phyloP scores from a whole-genome alignment of 2,113 vertebrate species.

The Suricata suricatta region DNA sequence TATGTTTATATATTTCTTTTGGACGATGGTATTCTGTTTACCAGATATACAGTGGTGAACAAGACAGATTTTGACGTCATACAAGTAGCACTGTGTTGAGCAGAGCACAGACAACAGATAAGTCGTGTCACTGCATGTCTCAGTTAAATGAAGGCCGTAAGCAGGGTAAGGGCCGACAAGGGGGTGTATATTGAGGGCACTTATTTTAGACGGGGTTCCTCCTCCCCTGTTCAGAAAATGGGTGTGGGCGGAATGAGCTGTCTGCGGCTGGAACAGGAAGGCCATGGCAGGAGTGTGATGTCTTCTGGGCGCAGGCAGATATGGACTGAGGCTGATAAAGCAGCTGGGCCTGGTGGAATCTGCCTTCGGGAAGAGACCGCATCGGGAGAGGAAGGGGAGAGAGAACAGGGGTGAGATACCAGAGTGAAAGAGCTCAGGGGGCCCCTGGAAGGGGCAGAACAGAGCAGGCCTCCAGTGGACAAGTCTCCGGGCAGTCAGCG shows the following conservation, averaged over 20 bases:
- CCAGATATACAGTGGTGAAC: not conserved
- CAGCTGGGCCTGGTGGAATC: not conserved
- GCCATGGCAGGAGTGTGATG: not conserved
- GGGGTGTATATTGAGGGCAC: not conserved
- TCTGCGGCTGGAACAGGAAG: not conserved
- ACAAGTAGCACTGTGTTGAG: not conserved
- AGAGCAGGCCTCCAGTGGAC: not conserved
- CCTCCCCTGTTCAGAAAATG: not conserved
- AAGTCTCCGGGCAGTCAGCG: not conserved
- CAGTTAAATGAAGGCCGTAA: not conserved
- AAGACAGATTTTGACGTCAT: not conserved
- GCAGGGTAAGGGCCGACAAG: not conserved
- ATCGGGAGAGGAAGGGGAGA: not conserved
- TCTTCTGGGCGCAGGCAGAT: not conserved
- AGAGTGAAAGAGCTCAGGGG: not conserved
- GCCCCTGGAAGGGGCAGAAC: not conserved
- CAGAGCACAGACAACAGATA: not conserved
- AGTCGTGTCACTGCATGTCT: not conserved
- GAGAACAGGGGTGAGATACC: not conserved
- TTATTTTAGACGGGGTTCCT: constrained; percentile 4
- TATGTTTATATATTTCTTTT: not conserved
- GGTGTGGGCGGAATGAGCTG: not conserved
- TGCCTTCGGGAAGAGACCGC: not conserved
- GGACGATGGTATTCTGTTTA: not conserved
- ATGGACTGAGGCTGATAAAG: not conserved